Conservation (phyloP, 2,797 vertebrate species). For the Botia kubotai region DNA sequence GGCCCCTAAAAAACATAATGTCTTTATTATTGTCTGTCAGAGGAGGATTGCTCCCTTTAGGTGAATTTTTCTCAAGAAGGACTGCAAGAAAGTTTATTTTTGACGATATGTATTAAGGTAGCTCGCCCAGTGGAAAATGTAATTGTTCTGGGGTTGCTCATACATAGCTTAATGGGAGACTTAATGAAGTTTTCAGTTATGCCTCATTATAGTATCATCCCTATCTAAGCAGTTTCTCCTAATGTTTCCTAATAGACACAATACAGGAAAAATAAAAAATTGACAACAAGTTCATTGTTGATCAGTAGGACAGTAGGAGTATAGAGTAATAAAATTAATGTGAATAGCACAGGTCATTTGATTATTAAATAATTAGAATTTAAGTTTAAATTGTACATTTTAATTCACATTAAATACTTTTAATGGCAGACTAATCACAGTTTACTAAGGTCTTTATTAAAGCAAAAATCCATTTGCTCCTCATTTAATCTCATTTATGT, state of each 20-base stretch:
- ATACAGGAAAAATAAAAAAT: neutral
- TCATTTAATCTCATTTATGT: neutral
- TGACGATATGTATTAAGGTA: neutral
- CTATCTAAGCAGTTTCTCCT: too few species aligned
- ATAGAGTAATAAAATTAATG: neutral
- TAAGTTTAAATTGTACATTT: too few species aligned
- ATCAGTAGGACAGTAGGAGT: neutral
- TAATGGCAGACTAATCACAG: neutral
- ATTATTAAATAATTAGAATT: neutral
- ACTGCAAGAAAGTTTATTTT: neutral
- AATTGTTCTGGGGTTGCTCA: neutral
- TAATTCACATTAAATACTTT: too few species aligned
- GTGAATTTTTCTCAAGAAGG: conserved; percentile 7
- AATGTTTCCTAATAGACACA: neutral
- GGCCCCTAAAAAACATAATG: neutral
- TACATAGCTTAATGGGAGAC: neutral
- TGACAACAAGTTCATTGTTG: neutral
- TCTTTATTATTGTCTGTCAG: neutral
- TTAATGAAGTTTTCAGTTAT: too few species aligned
- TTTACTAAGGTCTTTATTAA: neutral
- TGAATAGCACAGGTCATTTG: neutral
- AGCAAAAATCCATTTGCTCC: neutral
- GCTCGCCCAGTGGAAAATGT: neutral
- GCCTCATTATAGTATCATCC: too few species aligned
- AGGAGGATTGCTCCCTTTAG: neutral